Conservation (phyloP, 2,113 vertebrate genomes). For the Lycaon pictus region DNA sequence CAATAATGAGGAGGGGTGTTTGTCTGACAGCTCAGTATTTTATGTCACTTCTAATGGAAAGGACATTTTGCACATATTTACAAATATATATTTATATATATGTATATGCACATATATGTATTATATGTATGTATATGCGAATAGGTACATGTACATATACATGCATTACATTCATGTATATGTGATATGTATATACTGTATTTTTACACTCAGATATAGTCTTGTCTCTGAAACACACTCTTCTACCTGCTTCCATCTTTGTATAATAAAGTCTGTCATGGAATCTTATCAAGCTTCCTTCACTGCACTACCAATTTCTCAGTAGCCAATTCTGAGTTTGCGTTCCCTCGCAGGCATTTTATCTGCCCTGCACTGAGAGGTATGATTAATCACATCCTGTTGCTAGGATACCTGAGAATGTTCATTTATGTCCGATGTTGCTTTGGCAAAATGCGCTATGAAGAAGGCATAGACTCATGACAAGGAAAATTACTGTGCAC, state of each 20-base stretch:
- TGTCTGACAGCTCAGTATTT: constrained; percentile 46
- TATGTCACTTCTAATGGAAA: constrained; percentile 59
- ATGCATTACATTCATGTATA: not conserved
- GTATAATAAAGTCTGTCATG: constrained; percentile 70
- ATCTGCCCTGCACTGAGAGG: constrained; percentile 86
- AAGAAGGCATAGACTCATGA: constrained; percentile 81
- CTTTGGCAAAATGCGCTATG: constrained; percentile 84
- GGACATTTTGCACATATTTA: not conserved
- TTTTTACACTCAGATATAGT: constrained; percentile 65
- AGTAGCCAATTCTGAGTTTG: constrained; percentile 83
- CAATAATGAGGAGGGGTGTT: constrained; percentile 67
- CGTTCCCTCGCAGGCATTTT: constrained; percentile 85
- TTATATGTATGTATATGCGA: not conserved
- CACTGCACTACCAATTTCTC: constrained; percentile 74
- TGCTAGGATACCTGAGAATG: constrained; percentile 88
- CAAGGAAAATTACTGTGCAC: constrained; percentile 81
- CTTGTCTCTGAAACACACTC: constrained; percentile 62
- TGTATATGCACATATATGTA: not conserved
- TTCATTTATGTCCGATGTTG: constrained; percentile 88
- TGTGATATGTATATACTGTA: not conserved
- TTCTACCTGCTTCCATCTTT: constrained; percentile 67
- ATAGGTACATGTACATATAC: not conserved
- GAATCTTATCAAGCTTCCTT: constrained; percentile 78
- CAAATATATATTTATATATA: too few species aligned
- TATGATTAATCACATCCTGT: constrained; percentile 89